Base-by-base conservation (phyloP, 2,888 invertebrate genomes). In the Leptinotarsa peninsularis region DNA sequence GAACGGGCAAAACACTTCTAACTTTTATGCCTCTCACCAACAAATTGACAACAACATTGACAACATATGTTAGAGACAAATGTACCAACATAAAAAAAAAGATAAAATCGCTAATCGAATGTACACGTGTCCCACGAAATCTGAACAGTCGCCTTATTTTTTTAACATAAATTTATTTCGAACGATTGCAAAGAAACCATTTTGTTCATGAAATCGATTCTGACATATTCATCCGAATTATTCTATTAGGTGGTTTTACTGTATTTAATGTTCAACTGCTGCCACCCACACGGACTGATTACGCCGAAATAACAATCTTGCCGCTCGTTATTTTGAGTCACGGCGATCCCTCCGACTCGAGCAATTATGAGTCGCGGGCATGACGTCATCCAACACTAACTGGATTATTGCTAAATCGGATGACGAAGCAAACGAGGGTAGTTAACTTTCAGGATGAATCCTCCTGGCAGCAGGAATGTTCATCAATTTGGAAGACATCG, bases 371-470 rank as follows among this genome's bases (percentile, higher is more conserved):
- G 66, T 23, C 66, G 52, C 18, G 33, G 52, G 54, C 33, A 18
- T 71, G 66, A 71, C 66, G 17, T 66, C 66, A 66, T 71, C 60
- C 17, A 27, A 66, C 23, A 50, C 21, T 71, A 71, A 71, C 54
- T 66, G 33, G 71, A 71, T 71, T 63, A 71, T 52, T 54, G 66
- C 52, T 58, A 60, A 49, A 43, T 23, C 43, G 71, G 63, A 71
- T 66, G 63, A 71, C 33, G 71, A 66, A 17, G 33, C 49, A 33
- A 33, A 63, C 63, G 33, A 52, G 71, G 71, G 71, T 18, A 66
- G 66, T 54, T 71, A 49, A 71, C 66, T 71, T 71, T n/a, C 18
- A 43, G 63, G 33, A 63, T 10, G 33, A 33, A 33, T 10, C 33
- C 63, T 63, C 27, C 63, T 5, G 63, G 43, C 17, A 33, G 43